Evolutionary conservation across 2,113 vertebrate genomes (phyloP).

Genomic region (Xiphophorus couchianus): DNA sequence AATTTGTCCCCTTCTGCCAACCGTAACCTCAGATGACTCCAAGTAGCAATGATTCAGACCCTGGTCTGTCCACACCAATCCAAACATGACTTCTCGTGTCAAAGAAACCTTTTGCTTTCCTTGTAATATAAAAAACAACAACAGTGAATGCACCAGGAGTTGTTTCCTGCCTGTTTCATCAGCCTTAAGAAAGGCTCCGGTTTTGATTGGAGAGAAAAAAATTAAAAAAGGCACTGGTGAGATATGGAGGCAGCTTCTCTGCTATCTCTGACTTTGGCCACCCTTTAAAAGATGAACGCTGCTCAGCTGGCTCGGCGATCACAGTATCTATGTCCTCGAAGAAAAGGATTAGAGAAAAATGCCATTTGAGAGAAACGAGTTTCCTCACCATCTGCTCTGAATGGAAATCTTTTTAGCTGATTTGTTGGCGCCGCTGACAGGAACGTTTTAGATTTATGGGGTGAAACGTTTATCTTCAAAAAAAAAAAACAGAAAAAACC

Average conservation of each 20-base stretch:
- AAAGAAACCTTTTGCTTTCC: neutral
- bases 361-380: neutral
- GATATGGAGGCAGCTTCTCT: slow-evolving; percentile 63
- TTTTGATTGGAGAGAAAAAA: slow-evolving; percentile 16
- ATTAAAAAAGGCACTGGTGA: slow-evolving; percentile 68
- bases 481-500: neutral
- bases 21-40: neutral
- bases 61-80: neutral
- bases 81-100: neutral
- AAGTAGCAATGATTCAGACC: neutral
- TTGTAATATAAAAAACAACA: neutral
- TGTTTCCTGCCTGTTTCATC: slow-evolving; percentile 28
- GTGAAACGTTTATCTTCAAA: neutral
- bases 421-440: neutral
- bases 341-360: neutral
- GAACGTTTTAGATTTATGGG: neutral
- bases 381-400: neutral
- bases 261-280: slow-evolving; percentile 22
- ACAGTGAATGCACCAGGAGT: too few relatives aligned
- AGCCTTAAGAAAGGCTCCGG: slow-evolving; percentile 51
- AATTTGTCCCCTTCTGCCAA: neutral
- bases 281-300: neutral
- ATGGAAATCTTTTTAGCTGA: neutral
- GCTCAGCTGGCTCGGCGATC: slow-evolving; percentile 44
- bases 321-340: slow-evolving; percentile 8